Evolutionary conservation across 2,797 vertebrate genomes (phyloP).

Genomic region (Propithecus deckenii): DNA sequence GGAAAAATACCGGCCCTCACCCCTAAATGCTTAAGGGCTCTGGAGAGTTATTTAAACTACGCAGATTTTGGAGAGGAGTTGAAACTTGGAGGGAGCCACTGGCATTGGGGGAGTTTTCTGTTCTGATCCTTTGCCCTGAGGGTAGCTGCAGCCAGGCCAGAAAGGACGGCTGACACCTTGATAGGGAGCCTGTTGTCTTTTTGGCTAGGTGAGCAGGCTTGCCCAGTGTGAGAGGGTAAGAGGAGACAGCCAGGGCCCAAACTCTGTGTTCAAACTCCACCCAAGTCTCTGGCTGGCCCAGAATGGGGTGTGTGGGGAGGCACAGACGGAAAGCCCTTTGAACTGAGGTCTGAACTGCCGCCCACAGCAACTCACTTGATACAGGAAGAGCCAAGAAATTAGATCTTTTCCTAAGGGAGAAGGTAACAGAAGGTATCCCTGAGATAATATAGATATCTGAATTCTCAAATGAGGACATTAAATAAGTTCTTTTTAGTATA

Average conservation of each 20-base stretch:
- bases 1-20: background rate
- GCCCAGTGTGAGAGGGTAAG: background rate
- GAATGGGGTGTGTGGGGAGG: background rate
- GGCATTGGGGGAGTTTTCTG: background rate
- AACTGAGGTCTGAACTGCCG: background rate
- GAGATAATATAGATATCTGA: background rate
- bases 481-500: background rate
- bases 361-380: background rate
- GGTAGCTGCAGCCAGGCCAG: background rate
- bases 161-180: background rate
- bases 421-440: background rate
- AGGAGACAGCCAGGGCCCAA: background rate
- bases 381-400: background rate
- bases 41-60: background rate
- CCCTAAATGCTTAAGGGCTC: background rate
- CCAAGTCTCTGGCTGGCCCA: background rate
- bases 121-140: background rate
- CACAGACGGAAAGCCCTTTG: background rate
- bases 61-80: background rate
- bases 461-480: background rate
- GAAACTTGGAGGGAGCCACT: background rate
- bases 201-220: background rate
- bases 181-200: background rate
- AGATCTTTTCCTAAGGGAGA: background rate
- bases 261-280: background rate